Percentiles rank a stretch among this genome's conserved stretches.
Conservation (phyloP, 2,113 vertebrate genomes). For the Rhinichthys klamathensis region DNA sequence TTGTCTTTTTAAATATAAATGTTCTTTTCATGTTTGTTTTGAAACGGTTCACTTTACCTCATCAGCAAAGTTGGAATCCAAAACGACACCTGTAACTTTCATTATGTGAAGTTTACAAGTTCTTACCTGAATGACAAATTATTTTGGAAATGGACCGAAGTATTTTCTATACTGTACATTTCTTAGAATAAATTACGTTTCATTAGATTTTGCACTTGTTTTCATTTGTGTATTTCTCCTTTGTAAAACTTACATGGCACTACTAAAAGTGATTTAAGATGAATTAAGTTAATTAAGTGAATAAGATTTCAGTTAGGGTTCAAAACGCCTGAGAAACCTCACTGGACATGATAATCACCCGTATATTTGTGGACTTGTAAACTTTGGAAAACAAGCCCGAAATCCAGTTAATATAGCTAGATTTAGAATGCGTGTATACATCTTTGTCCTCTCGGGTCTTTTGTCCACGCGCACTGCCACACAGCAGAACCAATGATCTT, state of each 20-base stretch:
- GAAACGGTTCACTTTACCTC: constrained; percentile 71
- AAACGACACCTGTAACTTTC: constrained; percentile 61
- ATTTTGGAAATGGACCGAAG: constrained; percentile 78
- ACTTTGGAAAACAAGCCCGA: neutral
- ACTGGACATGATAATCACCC: too few species aligned
- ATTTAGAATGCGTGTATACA: neutral
- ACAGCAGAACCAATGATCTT: constrained; percentile 11
- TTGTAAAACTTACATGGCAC: neutral
- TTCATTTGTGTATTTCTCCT: neutral
- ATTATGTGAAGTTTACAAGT: constrained; percentile 74
- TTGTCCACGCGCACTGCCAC: neutral
- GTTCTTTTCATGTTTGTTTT: constrained; percentile 40
- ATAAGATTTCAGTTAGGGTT: neutral
- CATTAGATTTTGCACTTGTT: constrained; percentile 41
- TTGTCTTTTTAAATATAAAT: constrained; percentile 74
- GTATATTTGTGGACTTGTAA: neutral
- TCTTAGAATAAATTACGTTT: constrained; percentile 80
- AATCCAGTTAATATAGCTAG: neutral
- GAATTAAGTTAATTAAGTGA: too few species aligned
- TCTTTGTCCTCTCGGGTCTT: neutral
- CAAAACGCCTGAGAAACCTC: neutral
- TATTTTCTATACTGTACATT: constrained; percentile 82
- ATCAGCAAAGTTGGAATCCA: constrained; percentile 66
- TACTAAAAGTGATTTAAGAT: too few species aligned
- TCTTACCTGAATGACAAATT: constrained; percentile 77